A percentile compares a stretch with the other conserved stretches of the same genome.
Evolutionary conservation across 2,113 vertebrate species (phyloP).

Genomic region (Dasyurus viverrinus): DNA sequence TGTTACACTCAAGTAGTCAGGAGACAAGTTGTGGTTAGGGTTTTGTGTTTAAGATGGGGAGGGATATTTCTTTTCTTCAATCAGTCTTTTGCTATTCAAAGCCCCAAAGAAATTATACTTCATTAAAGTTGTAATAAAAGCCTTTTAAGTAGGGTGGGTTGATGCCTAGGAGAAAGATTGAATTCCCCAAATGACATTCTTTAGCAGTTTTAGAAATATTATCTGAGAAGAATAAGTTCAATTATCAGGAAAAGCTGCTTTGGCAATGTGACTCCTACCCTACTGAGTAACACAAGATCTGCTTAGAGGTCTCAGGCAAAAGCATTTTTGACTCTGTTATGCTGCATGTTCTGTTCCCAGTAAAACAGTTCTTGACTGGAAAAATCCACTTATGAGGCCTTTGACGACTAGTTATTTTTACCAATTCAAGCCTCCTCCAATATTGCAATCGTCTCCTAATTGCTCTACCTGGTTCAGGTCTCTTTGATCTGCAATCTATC

Average conservation of each 20-base stretch:
- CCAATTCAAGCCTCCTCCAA: not conserved
- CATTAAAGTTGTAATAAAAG: conserved; percentile 25
- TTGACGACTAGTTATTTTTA: not conserved
- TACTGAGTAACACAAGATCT: not conserved
- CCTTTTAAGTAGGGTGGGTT: conserved; percentile 14
- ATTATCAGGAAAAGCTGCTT: conserved; percentile 21
- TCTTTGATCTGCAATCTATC: not conserved
- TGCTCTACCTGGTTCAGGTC: not conserved
- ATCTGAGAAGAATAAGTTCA: conserved; percentile 30
- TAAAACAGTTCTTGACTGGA: not conserved
- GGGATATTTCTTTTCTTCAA: not conserved
- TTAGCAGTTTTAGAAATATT: conserved; percentile 54
- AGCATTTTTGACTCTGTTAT: not conserved
- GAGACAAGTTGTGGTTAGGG: conserved; percentile 5
- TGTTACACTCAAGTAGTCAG: conserved; percentile 33
- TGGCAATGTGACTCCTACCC: not conserved
- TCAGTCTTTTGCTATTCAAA: not conserved
- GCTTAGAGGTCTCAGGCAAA: not conserved
- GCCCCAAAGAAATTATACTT: conserved; percentile 4
- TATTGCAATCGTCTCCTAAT: not conserved
- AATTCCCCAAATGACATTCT: conserved; percentile 39
- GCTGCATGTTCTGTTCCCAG: conserved; percentile 36
- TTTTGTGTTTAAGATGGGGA: not conserved
- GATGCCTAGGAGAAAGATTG: conserved; percentile 30
- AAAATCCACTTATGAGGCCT: not conserved